phyloP scores from a whole-genome alignment of 2,113 vertebrate species.

The Rhinoptilus africanus region DNA sequence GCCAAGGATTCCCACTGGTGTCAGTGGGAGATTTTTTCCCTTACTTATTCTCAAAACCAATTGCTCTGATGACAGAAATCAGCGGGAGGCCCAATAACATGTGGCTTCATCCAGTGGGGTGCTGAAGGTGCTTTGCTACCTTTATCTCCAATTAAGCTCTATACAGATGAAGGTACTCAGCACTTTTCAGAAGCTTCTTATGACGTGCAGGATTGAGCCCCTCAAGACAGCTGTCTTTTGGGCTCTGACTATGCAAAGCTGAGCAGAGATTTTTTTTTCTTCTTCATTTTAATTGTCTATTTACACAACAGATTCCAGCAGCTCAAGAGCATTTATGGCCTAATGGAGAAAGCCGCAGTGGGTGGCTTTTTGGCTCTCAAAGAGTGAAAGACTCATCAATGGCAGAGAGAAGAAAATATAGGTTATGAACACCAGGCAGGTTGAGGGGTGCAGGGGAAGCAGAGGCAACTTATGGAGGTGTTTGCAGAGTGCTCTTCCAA shows the following conservation, averaged over 20 bases:
- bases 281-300: conserved; percentile 48
- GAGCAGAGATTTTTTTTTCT: not conserved
- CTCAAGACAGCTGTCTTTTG: conserved; percentile 21
- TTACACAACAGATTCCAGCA: conserved; percentile 62
- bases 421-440: not conserved
- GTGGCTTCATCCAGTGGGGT: conserved; percentile 8
- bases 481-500: conserved; percentile 10
- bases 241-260: not conserved
- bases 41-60: conserved; percentile 44
- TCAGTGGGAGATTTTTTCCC: conserved; percentile 30
- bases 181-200: not conserved
- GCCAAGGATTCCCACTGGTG: conserved; percentile 51
- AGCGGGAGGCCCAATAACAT: conserved; percentile 4
- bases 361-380: conserved; percentile 41
- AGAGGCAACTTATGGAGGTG: not conserved
- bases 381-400: not conserved
- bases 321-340: conserved; percentile 49
- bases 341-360: conserved; percentile 42
- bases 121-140: conserved; percentile 1
- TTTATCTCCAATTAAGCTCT: not conserved
- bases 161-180: not conserved
- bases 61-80: conserved; percentile 58
- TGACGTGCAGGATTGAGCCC: not conserved
- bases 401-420: not conserved
- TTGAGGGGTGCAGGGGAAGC: not conserved